These are phyloP conservation scores for Melanogrammus aeglefinus DNA, from an alignment of 2,797 vertebrate genomes.

Conservation along the genomic window DNA sequence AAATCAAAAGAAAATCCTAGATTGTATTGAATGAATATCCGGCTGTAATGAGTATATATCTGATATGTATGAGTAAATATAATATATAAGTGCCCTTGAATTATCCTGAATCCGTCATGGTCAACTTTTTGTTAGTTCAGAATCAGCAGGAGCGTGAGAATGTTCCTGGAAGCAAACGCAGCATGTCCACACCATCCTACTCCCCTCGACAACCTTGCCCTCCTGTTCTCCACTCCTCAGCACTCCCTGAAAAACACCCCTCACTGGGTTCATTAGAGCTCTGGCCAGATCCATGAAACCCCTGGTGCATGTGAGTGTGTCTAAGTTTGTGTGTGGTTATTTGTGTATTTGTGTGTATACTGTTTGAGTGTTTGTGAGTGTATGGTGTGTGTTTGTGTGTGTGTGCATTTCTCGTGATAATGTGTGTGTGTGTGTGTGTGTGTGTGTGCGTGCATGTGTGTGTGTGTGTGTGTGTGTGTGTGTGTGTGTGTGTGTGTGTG, in stretches of 20 bases:
- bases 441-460: not conserved
- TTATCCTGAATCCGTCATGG: not conserved
- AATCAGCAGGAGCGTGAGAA: not conserved
- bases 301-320: constrained; percentile 10
- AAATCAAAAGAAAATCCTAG: too few relatives aligned
- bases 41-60: too few relatives aligned
- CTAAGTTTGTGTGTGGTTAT: not conserved
- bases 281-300: not conserved
- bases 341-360: not conserved
- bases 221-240: too few relatives aligned
- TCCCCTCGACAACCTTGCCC: not conserved
- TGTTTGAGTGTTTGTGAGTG: not conserved
- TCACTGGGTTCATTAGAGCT: not conserved
- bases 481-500: not conserved
- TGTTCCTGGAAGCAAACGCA: not conserved
- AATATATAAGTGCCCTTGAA: not conserved
- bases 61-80: too few relatives aligned
- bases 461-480: not conserved
- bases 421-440: not conserved
- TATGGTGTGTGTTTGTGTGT: not conserved
- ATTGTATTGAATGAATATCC: too few relatives aligned
- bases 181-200: not conserved
- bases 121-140: not conserved
- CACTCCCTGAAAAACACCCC: not conserved
- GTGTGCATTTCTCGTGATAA: too few relatives aligned